Evolutionary conservation across 2,888 invertebrate species (phyloP).

Genomic region (Calameuta pallipes): DNA sequence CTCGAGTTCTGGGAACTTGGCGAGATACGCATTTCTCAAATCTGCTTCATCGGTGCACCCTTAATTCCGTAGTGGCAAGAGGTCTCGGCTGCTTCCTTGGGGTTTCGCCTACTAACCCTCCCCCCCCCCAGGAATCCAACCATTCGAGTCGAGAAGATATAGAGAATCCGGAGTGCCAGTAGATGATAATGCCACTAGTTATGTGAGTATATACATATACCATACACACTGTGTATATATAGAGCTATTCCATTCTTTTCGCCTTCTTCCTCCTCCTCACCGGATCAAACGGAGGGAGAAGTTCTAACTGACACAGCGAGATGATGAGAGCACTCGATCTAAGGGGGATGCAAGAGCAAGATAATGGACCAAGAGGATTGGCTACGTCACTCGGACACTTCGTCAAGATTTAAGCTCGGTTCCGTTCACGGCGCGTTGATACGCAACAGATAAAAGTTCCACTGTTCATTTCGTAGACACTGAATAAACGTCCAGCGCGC

Average conservation of each 20-base stretch:
- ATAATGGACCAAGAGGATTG: slow-evolving; percentile 23
- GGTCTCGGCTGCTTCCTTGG: neutral
- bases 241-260: neutral
- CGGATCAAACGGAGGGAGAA: neutral
- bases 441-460: neutral
- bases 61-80: slow-evolving; percentile 34
- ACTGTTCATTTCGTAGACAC: neutral
- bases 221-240: neutral
- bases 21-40: slow-evolving; percentile 58
- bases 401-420: slow-evolving; percentile 19
- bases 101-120: neutral
- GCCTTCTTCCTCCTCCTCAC: neutral
- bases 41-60: slow-evolving; percentile 32
- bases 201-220: neutral
- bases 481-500: neutral
- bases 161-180: neutral
- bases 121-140: neutral
- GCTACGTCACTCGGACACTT: slow-evolving; percentile 21
- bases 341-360: slow-evolving; percentile 8
- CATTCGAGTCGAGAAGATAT: neutral
- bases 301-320: neutral
- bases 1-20: slow-evolving; percentile 49
- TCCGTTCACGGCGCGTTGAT: neutral
- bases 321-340: neutral
- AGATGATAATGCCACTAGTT: neutral